Evolutionary conservation across 2,888 invertebrate genomes (phyloP), one percentile per base, ranked within the genome.

Genomic region (Chymomyza caudatula): DNA sequence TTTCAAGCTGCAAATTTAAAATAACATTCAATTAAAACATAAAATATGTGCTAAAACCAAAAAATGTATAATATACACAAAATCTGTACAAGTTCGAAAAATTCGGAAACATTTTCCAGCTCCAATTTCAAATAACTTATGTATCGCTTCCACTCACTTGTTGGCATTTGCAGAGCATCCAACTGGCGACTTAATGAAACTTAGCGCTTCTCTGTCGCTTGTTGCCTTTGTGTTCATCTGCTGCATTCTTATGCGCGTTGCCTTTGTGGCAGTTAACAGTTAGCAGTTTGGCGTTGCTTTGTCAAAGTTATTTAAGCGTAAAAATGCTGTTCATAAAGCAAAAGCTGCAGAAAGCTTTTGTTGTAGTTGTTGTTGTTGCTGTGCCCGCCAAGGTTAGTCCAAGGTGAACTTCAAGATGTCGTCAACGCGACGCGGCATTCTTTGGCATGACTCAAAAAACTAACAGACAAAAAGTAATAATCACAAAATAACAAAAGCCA

Each of bases 351-450:
- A 82, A 78, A 51, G 13, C 51, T 51, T 51, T 56, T 53, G 19
- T 62, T 59, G 19, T 58, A 53, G 52, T 56, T 63, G 44, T 43
- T 53, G 23, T 49, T 43, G 63, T 59, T 47, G 49, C 13, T 22
- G 42, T 20, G 11, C 19, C 19, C n/a, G 25, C 62, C 65, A 82
- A 82, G 82, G 85, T 84, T 78, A 67, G 58, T 49, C 17, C 73
- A 81, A 83, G 84, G 83, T 81, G 77, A 83, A 76, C 72, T 77
- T 77, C 19, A n/a, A n/a, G 37, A 44, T 68, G 67, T 72, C 61
- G 63, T 69, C 61, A 63, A 52, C 17, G 53, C 52, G 56, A 4
- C 56, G 56, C 56, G 20, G 3, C 8, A 23, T 52, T 52, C n/a
- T n/a, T 52, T 52, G 13, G n/a, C 19, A 6, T 52, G n/a, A n/a